Base-by-base conservation (phyloP, 2,113 vertebrate genomes). In the Sphyrna mokarran region DNA sequence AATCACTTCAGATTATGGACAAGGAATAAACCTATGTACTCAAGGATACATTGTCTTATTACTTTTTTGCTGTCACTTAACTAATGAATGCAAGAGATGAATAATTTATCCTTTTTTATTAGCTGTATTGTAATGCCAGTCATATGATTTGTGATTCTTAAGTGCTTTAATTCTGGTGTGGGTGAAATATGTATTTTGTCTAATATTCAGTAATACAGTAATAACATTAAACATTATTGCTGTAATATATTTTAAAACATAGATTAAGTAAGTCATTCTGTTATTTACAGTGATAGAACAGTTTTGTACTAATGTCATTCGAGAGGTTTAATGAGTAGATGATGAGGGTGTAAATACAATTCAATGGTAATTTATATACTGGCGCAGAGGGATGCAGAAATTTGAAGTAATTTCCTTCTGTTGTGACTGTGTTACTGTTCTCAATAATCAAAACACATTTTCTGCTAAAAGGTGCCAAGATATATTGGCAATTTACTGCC, bases 151-250 rank as follows among this genome's bases (percentile, higher is more conserved):
- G 94, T 95, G 94, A 76, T 95, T 95, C 94, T 95, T 95, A 95
- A 95, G 94, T 95, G 94, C 94, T 95, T 95, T 95, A 95, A 95
- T 95, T 95, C 94, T 95, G 94, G 69, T 95, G 94, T 72, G 69
- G 94, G 68, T 95, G 94, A 95, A 95, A 95, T 95, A 95, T 95
- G 68, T 95, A 95, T 95, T 95, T 95, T 95, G 94, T 95, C 94
- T 95, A 95, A 95, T 95, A 95, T 95, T 72, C 94, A 95, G 94
- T 95, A 95, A 95, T 72, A 95, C 69, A 95, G 94, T 95, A 95
- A 95, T 95, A 95, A 95, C 94, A 95, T 95, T 95, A 95, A 95
- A 95, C 94, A 95, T 95, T 95, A 95, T 95, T 95, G 94, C 94
- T 72, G 69, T 95, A 95, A 95, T 95, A 95, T 95, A 95, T 95